phyloP scores from a whole-genome alignment of 1,140 invertebrate species.

The Scaptomyza pallida region DNA sequence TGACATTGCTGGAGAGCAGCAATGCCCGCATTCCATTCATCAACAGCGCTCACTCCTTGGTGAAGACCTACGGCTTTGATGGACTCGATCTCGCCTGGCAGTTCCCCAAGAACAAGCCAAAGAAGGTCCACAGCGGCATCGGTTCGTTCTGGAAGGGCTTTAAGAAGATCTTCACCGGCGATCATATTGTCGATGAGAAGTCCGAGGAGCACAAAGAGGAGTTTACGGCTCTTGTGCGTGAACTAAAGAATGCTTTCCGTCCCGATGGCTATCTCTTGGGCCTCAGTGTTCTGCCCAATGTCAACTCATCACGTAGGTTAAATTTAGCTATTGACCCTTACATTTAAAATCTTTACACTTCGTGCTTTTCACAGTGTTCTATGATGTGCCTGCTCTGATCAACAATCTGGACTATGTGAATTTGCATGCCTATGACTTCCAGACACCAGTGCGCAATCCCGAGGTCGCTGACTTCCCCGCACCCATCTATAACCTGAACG shows the following conservation, averaged over 20 bases:
- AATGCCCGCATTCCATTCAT: slow-evolving; percentile 90
- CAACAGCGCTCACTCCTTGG: slow-evolving; percentile 88
- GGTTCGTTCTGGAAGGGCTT: slow-evolving; percentile 89
- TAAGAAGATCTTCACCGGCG: slow-evolving; percentile 90
- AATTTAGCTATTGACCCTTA: too few species aligned
- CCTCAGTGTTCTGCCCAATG: slow-evolving; percentile 90
- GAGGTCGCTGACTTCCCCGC: slow-evolving; percentile 90
- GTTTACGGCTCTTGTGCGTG: slow-evolving; percentile 89
- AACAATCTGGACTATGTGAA: slow-evolving; percentile 92
- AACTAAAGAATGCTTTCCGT: slow-evolving; percentile 88
- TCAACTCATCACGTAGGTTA: slow-evolving; percentile 89
- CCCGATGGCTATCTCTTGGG: slow-evolving; percentile 88
- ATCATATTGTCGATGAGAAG: slow-evolving; percentile 89
- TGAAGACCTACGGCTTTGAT: slow-evolving; percentile 92
- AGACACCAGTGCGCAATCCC: slow-evolving; percentile 89
- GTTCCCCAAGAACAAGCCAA: slow-evolving; percentile 90
- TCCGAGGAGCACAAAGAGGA: slow-evolving; percentile 90
- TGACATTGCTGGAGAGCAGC: slow-evolving; percentile 87
- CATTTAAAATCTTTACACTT: background rate
- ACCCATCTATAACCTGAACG: slow-evolving; percentile 89
- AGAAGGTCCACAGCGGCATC: slow-evolving; percentile 89
- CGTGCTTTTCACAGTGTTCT: slow-evolving; percentile 87
- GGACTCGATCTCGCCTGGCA: slow-evolving; percentile 95
- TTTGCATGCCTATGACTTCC: slow-evolving; percentile 91
- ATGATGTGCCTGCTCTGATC: slow-evolving; percentile 89